phyloP scores from a whole-genome alignment of 2,797 vertebrate genomes.

The Tangara arthus region DNA sequence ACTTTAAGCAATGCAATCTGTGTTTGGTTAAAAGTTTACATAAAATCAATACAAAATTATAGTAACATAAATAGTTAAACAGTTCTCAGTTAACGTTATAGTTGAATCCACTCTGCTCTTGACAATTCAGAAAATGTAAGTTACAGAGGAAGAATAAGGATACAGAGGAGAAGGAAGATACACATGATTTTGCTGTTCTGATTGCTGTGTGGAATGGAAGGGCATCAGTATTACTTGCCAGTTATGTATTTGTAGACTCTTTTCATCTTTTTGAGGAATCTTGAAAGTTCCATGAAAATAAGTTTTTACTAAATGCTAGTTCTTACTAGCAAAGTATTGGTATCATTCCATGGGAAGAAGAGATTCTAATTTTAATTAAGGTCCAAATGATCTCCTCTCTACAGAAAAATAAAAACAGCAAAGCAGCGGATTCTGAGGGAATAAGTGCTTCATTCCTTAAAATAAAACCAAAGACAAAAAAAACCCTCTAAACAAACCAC shows the following conservation, averaged over 20 bases:
- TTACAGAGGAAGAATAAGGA: neutral
- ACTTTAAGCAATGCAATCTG: conserved; percentile 71
- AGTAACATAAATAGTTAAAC: conserved; percentile 77
- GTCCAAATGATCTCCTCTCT: conserved; percentile 8
- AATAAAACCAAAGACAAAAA: conserved; percentile 27
- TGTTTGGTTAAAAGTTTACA: conserved; percentile 78
- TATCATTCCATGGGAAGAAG: neutral
- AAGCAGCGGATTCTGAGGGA: conserved; percentile 12
- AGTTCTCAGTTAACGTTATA: conserved; percentile 58
- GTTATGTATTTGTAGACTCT: neutral
- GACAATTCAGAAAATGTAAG: conserved; percentile 1
- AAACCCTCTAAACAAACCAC: neutral
- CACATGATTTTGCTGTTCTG: neutral
- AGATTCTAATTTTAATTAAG: conserved; percentile 36
- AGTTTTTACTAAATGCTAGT: neutral
- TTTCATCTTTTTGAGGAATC: neutral
- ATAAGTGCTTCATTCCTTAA: conserved; percentile 3
- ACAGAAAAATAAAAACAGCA: neutral
- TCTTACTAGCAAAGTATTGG: neutral
- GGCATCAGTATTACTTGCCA: neutral
- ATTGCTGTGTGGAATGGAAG: conserved; percentile 7
- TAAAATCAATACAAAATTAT: conserved; percentile 79
- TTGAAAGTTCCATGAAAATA: conserved; percentile 31
- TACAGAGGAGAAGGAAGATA: neutral
- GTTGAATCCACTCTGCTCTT: conserved; percentile 33